Base-by-base conservation (phyloP, 2,797 vertebrate genomes). In the Phoeniculus purpureus region DNA sequence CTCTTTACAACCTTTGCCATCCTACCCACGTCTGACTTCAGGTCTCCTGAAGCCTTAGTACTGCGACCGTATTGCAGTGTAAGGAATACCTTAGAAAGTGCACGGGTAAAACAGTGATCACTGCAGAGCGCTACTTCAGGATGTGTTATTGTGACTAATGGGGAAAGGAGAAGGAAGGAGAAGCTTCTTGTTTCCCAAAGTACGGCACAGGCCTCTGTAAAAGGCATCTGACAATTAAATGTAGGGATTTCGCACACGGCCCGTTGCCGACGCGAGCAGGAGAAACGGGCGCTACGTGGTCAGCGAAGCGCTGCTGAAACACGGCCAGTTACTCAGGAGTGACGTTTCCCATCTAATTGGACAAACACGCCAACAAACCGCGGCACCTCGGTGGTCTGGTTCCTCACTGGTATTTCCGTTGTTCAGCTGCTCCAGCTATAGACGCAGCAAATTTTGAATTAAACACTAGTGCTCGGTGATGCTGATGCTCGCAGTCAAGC, bases 401-500 rank as follows among this genome's bases (percentile, higher is more conserved):
- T 95, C 64, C 85, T 95, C 94, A 48, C 91, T 90, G 83, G 94
- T 96, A 96, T 92, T 96, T 96, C 92, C 89, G 94, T 95, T 97
- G 94, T 97, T 97, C 75, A 48, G 65, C 83, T 76, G 90, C 94
- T 2, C 5, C 88, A 92, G 91, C 71, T 94, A 78, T 32, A 26
- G 56, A 65, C 27, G 0, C 87, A 93, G 89, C 1, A 76, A 93
- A 91, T 88, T 96, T 81, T 89, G 95, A 96, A 97, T 96, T 88
- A 96, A 96, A 96, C 87, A 87, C 88, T 67, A 90, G 86, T 77
- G 91, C 96, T 96, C 78, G 59, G 90, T 45, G 84, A 95, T 92
- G 95, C 85, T 96, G 97, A 96, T 48, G 93, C 96, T 96, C 85
- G 92, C 95, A 96, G 95, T 96, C 95, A 97, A 96, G 97, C 96